Conservation (phyloP, 2,113 vertebrate species). For the Cryptoleucopteryx plumbea region DNA sequence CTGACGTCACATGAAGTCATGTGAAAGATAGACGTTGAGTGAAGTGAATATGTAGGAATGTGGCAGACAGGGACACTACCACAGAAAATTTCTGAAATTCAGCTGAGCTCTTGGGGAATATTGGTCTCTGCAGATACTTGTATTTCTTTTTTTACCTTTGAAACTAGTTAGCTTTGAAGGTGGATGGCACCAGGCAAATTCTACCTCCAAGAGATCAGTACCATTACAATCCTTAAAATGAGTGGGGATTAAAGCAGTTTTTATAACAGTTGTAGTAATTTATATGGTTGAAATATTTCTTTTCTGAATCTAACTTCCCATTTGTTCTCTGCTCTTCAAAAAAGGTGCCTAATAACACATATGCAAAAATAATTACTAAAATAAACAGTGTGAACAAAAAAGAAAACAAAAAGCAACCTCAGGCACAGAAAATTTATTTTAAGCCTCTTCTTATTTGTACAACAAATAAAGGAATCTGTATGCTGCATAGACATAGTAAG, state of each 20-base stretch:
- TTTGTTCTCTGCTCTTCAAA: background rate
- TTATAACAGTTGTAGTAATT: background rate
- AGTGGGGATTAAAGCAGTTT: background rate
- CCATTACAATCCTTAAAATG: background rate
- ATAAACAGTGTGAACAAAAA: background rate
- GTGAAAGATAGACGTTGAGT: background rate
- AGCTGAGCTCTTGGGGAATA: rapidly evolving
- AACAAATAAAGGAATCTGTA: background rate
- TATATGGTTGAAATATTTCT: background rate
- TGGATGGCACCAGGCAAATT: background rate
- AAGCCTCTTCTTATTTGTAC: background rate
- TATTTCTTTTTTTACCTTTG: background rate
- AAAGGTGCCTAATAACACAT: background rate
- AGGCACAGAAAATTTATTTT: background rate
- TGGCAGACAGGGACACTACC: background rate
- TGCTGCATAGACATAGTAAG: background rate
- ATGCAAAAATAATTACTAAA: background rate
- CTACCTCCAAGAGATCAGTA: background rate
- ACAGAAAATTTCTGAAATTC: background rate
- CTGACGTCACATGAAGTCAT: background rate
- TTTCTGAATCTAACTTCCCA: background rate
- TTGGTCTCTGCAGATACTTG: background rate
- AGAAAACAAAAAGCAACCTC: background rate
- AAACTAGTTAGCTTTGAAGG: background rate
- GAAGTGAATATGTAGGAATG: background rate